Percentiles rank a stretch among this genome's conserved stretches.
These are phyloP conservation scores for Gallinago media DNA, from an alignment of 2,113 vertebrate species.

Conservation along the genomic window DNA sequence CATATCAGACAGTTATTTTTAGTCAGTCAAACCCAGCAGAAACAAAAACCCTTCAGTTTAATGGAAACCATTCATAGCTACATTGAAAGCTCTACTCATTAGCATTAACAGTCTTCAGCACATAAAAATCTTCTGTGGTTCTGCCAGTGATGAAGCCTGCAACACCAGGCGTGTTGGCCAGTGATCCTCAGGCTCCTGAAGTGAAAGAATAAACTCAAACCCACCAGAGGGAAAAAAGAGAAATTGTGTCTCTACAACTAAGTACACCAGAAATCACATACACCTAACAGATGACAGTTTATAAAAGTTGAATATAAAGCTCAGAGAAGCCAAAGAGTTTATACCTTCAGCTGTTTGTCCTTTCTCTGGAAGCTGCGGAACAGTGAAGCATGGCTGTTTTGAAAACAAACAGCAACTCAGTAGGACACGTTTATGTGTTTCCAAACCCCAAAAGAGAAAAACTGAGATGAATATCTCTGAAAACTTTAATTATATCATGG, in stretches of 20 bases:
- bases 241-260: not conserved
- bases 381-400: not conserved
- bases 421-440: not conserved
- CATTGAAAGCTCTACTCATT: not conserved
- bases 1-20: not conserved
- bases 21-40: not conserved
- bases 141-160: not conserved
- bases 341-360: not conserved
- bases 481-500: not conserved
- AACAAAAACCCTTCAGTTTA: not conserved
- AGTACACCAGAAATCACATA: not conserved
- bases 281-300: not conserved
- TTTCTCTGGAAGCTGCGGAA: not conserved
- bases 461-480: not conserved
- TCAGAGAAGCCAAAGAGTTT: not conserved
- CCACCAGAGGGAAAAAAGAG: not conserved
- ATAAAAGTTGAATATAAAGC: not conserved
- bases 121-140: not conserved
- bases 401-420: not conserved
- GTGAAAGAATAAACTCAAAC: not conserved
- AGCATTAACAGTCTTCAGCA: not conserved
- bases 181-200: not conserved
- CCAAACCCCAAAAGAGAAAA: not conserved
- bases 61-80: not conserved
- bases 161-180: not conserved